phyloP scores from a whole-genome alignment of 2,888 invertebrate genomes.

The Heliconius charithonia region DNA sequence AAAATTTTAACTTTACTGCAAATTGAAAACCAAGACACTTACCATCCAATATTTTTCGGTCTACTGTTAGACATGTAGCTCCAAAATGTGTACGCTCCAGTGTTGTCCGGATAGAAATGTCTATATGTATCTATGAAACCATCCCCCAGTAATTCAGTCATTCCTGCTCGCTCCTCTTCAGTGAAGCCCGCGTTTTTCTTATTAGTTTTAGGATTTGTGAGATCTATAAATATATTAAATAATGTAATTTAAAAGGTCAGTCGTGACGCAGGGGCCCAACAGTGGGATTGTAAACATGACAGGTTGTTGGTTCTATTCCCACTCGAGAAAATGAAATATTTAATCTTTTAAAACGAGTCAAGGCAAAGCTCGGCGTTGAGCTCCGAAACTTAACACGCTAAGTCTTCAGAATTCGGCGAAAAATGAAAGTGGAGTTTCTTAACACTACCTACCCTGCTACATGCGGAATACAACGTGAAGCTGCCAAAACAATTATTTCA shows the following conservation, averaged over 20 bases:
- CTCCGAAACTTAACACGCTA: no score
- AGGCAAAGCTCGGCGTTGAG: no score
- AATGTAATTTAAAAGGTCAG: neutral
- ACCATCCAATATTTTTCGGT: constrained; percentile 97
- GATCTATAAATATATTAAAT: constrained; percentile 82
- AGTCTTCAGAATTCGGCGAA: no score
- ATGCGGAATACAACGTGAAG: no score
- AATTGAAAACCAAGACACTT: constrained; percentile 54
- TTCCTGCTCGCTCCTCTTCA: constrained; percentile 94
- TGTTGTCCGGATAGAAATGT: constrained; percentile 91
- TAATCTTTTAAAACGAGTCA: no score
- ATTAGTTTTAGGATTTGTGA: constrained; percentile 97
- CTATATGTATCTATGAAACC: constrained; percentile 96
- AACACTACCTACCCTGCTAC: no score
- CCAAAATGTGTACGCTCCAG: constrained; percentile 96
- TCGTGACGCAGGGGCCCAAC: neutral
- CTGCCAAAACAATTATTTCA: no score
- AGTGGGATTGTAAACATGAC: no score
- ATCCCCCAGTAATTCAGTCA: constrained; percentile 90
- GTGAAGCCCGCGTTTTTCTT: constrained; percentile 98
- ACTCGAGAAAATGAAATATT: no score
- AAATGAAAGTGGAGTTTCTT: no score
- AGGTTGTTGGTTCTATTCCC: no score
- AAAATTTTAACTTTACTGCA: no score
- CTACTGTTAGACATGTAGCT: constrained; percentile 95